Conservation (phyloP, 2,797 vertebrate species). For the Vespertilio murinus region DNA sequence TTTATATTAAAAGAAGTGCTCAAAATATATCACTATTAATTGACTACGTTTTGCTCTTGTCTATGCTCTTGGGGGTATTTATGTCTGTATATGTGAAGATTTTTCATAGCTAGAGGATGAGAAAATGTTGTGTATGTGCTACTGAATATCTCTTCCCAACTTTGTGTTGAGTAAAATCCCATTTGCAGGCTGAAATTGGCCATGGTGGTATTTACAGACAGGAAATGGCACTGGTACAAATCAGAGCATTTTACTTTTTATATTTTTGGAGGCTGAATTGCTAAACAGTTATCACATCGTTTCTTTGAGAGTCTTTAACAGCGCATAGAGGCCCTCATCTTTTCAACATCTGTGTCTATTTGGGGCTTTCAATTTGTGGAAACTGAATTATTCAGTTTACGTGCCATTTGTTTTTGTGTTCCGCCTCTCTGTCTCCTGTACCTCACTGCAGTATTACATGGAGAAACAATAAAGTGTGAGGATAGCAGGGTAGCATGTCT, state of each 20-base stretch:
- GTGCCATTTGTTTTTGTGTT: background rate
- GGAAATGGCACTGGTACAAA: background rate
- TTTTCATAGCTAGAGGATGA: background rate
- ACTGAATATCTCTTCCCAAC: background rate
- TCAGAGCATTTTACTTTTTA: background rate
- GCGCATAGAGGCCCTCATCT: background rate
- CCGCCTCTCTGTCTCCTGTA: background rate
- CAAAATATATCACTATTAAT: background rate
- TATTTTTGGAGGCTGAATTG: background rate
- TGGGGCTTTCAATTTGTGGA: slow-evolving; percentile 28
- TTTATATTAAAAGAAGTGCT: background rate
- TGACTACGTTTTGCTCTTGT: background rate
- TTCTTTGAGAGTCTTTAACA: background rate
- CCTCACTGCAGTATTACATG: background rate
- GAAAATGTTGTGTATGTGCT: background rate
- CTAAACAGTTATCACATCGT: background rate
- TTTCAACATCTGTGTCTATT: background rate
- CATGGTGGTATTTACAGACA: background rate
- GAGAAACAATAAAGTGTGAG: background rate
- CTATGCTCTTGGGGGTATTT: background rate
- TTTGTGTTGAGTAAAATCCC: background rate
- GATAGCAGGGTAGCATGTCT: background rate
- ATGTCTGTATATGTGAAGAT: background rate
- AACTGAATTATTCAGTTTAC: background rate
- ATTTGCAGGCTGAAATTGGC: background rate